Conservation (phyloP, 2,113 vertebrate genomes). For the Embiotoca jacksoni region DNA sequence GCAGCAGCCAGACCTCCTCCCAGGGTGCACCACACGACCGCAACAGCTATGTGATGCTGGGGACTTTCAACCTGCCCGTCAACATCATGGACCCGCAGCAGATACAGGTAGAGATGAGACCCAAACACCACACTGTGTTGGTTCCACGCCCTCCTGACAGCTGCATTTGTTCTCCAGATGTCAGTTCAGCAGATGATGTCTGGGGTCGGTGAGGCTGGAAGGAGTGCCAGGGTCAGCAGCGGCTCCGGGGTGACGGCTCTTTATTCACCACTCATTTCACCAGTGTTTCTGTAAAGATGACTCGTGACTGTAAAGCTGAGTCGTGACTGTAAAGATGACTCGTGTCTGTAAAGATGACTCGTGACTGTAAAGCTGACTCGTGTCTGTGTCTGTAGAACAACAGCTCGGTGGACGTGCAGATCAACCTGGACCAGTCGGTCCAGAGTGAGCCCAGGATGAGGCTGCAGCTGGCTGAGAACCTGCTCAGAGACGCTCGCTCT, state of each 20-base stretch:
- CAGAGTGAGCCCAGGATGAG: slow-evolving; percentile 89
- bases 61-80: slow-evolving; percentile 90
- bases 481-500: slow-evolving; percentile 86
- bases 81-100: slow-evolving; percentile 85
- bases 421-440: slow-evolving; percentile 86
- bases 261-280: neutral
- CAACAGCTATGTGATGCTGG: slow-evolving; percentile 92
- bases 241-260: slow-evolving; percentile 68
- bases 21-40: slow-evolving; percentile 86
- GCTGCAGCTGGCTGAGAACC: slow-evolving; percentile 88
- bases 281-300: too few species aligned
- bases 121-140: neutral
- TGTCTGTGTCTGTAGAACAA: slow-evolving; percentile 72
- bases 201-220: slow-evolving; percentile 79
- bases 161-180: slow-evolving; percentile 61
- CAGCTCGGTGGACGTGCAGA: slow-evolving; percentile 87
- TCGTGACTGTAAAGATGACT: too few species aligned
- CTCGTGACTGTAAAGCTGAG: too few species aligned
- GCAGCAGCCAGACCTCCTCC: slow-evolving; percentile 76
- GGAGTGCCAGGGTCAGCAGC: slow-evolving; percentile 73
- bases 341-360: too few species aligned
- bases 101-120: slow-evolving; percentile 70
- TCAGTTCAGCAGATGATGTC: slow-evolving; percentile 85
- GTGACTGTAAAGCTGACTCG: neutral
- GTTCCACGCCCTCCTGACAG: neutral